Percentiles rank a stretch among this genome's conserved stretches.
Conservation (phyloP, 2,113 vertebrate genomes). For the Lagenorhynchus albirostris region DNA sequence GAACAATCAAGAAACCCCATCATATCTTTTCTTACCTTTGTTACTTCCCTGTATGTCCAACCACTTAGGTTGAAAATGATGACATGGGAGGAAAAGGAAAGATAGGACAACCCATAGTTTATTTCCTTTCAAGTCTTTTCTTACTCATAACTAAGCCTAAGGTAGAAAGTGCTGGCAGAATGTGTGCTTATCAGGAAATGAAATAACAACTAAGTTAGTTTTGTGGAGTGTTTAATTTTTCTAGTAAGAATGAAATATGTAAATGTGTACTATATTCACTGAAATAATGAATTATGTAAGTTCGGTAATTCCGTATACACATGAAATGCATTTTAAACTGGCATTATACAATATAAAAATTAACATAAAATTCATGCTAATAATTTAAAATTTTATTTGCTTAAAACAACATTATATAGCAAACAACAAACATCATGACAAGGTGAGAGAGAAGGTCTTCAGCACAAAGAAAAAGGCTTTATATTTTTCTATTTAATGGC, state of each 20-base stretch:
- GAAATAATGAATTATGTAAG: not conserved
- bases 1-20: too few species aligned
- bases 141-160: not conserved
- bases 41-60: not conserved
- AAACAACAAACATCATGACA: not conserved
- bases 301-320: not conserved
- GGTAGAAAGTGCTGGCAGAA: not conserved
- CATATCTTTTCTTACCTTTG: not conserved
- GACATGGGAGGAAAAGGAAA: not conserved
- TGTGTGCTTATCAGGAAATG: not conserved
- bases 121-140: not conserved
- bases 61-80: not conserved
- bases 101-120: not conserved
- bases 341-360: not conserved
- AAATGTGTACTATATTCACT: not conserved
- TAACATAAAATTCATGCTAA: not conserved
- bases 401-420: not conserved
- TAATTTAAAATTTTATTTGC: not conserved
- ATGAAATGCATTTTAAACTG: not conserved
- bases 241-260: not conserved
- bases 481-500: not conserved
- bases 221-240: not conserved
- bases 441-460: not conserved
- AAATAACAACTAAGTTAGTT: not conserved
- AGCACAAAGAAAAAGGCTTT: not conserved